Conservation (phyloP, 2,797 vertebrate genomes). For the Limnodromus scolopaceus region DNA sequence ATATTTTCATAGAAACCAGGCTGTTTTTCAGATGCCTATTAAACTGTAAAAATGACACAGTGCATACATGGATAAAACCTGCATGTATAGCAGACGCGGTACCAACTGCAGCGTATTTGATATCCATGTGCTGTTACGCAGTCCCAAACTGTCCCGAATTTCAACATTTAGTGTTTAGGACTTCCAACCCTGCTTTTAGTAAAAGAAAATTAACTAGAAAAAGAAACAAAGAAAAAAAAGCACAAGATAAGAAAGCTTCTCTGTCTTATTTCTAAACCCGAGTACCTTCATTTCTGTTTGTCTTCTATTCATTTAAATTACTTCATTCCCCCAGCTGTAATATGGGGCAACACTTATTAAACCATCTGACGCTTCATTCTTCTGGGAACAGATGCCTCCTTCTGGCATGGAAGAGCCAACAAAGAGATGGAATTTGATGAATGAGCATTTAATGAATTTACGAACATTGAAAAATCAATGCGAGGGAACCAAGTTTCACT, state of each 20-base stretch:
- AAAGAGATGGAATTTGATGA: not conserved
- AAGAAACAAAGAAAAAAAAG: not conserved
- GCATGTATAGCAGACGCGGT: not conserved
- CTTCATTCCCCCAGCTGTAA: not conserved
- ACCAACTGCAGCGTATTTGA: not conserved
- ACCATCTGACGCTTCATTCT: not conserved
- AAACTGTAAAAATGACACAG: not conserved
- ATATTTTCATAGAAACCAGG: not conserved
- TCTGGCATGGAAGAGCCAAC: not conserved
- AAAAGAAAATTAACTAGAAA: not conserved
- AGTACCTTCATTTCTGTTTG: not conserved
- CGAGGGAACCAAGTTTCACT: not conserved
- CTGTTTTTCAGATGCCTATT: not conserved
- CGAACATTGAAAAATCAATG: not conserved
- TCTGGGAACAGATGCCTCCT: slow-evolving; percentile 1
- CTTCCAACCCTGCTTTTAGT: not conserved
- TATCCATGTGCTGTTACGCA: not conserved
- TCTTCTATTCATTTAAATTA: not conserved
- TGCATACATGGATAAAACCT: not conserved
- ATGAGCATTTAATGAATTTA: not conserved
- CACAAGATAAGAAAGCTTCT: not conserved
- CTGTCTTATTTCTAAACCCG: not conserved
- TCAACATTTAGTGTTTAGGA: not conserved
- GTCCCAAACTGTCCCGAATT: not conserved
- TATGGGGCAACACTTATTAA: not conserved